Conservation (phyloP, 2,888 invertebrate species). For the Drosophila stalkeri region DNA sequence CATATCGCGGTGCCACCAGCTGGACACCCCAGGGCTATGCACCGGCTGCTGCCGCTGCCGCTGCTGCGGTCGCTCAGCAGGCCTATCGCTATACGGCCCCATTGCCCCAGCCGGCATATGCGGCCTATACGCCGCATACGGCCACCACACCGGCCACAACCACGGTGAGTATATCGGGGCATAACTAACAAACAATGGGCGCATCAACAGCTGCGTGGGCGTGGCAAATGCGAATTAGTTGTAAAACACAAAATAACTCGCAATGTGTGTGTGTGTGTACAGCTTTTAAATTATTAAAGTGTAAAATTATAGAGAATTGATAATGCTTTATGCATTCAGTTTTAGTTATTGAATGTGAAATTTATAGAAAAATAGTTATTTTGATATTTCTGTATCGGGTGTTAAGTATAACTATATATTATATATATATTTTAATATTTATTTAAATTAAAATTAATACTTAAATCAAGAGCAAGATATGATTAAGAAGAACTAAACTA, state of each 20-base stretch:
- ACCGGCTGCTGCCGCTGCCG: slow-evolving; percentile 84
- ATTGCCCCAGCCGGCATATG: slow-evolving; percentile 85
- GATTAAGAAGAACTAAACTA: too few relatives aligned
- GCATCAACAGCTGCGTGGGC: background rate
- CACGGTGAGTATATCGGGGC: slow-evolving; percentile 75
- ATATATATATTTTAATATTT: too few relatives aligned
- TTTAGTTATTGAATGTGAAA: background rate
- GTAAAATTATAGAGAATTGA: background rate
- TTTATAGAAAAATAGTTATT: background rate
- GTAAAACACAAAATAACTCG: background rate
- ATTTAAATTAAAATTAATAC: background rate
- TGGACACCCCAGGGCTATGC: slow-evolving; percentile 85
- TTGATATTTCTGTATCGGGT: background rate
- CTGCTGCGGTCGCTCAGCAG: slow-evolving; percentile 84
- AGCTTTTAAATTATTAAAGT: background rate
- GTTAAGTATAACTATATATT: too few relatives aligned
- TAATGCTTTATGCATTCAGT: background rate
- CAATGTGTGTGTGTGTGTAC: background rate
- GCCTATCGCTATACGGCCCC: slow-evolving; percentile 85
- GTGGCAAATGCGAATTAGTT: background rate
- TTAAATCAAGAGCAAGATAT: background rate
- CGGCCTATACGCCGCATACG: slow-evolving; percentile 85
- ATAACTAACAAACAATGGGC: background rate
- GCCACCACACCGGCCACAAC: slow-evolving; percentile 84
- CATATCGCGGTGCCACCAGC: slow-evolving; percentile 85